phyloP scores from a whole-genome alignment of 1,140 invertebrate genomes.

The Trichonephila clavipes region DNA sequence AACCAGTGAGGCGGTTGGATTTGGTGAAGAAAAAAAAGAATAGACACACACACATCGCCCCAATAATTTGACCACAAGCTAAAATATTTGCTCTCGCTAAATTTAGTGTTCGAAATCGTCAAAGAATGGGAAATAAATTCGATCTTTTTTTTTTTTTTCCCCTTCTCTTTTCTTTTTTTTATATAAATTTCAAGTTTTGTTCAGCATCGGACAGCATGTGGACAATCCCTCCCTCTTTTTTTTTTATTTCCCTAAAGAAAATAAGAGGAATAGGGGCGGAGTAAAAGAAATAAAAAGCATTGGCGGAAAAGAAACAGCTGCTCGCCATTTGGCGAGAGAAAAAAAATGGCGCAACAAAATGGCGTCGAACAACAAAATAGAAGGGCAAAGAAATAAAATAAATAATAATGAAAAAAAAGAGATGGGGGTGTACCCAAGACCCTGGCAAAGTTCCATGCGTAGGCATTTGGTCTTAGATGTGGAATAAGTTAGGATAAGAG shows the following conservation, averaged over 20 bases:
- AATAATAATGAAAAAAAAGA: background rate
- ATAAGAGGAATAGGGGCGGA: background rate
- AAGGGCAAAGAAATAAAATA: background rate
- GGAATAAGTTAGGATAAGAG: slow-evolving; percentile 50
- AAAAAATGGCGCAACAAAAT: slow-evolving; percentile 35
- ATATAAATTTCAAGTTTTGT: slow-evolving; percentile 47
- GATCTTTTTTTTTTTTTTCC: background rate
- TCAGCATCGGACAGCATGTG: slow-evolving; percentile 42
- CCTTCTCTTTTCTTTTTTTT: background rate
- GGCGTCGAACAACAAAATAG: background rate
- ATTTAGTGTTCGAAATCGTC: slow-evolving; percentile 52
- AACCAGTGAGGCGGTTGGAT: slow-evolving; percentile 27
- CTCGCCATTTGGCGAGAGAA: slow-evolving; percentile 48
- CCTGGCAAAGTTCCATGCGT: slow-evolving; percentile 68
- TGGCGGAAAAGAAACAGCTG: slow-evolving; percentile 68
- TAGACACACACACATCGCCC: background rate
- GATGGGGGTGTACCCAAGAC: background rate
- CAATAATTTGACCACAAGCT: slow-evolving; percentile 41
- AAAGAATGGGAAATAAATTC: slow-evolving; percentile 49
- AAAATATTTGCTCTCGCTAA: slow-evolving; percentile 52
- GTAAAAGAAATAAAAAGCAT: slow-evolving; percentile 9
- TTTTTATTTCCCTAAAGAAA: slow-evolving; percentile 15
- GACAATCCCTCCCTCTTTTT: slow-evolving; percentile 25
- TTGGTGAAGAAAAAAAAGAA: background rate
- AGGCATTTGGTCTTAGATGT: slow-evolving; percentile 45